These are phyloP conservation scores for Cyaniris semiargus DNA, from an alignment of 2,888 invertebrate species.

Conservation along the genomic window DNA sequence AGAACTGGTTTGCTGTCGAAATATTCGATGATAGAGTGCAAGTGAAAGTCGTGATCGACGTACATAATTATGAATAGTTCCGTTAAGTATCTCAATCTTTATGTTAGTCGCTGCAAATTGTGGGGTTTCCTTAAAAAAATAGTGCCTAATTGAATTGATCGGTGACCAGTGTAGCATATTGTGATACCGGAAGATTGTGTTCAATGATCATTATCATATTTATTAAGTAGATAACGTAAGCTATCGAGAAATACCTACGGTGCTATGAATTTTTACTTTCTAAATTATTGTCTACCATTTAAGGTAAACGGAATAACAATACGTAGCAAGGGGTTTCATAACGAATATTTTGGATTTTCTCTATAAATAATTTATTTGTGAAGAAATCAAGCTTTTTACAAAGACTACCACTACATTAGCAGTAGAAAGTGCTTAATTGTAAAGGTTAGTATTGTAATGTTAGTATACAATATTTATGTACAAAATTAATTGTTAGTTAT, in stretches of 20 bases:
- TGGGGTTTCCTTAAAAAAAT: background rate
- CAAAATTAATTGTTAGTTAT: background rate
- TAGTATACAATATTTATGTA: background rate
- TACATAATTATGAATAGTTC: constrained; percentile 66
- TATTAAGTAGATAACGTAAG: constrained; percentile 1
- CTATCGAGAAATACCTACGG: constrained; percentile 1
- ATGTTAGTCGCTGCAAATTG: constrained; percentile 17
- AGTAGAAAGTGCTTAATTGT: background rate
- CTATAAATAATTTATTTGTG: background rate
- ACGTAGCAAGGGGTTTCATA: constrained; percentile 3
- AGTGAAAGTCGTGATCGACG: constrained; percentile 77
- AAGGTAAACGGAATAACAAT: constrained; percentile 21
- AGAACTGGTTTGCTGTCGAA: constrained; percentile 70
- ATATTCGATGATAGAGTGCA: constrained; percentile 74
- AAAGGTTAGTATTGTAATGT: background rate
- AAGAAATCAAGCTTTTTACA: background rate
- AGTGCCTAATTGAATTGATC: background rate
- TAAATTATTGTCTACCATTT: constrained; percentile 18
- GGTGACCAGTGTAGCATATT: background rate
- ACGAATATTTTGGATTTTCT: background rate
- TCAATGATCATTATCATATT: background rate
- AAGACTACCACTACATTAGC: background rate
- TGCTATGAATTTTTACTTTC: constrained; percentile 27
- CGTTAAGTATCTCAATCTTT: constrained; percentile 58
- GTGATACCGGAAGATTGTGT: constrained; percentile 3